These are phyloP conservation scores for Peromyscus maniculatus DNA, from an alignment of 2,113 vertebrate species.

Conservation along the genomic window DNA sequence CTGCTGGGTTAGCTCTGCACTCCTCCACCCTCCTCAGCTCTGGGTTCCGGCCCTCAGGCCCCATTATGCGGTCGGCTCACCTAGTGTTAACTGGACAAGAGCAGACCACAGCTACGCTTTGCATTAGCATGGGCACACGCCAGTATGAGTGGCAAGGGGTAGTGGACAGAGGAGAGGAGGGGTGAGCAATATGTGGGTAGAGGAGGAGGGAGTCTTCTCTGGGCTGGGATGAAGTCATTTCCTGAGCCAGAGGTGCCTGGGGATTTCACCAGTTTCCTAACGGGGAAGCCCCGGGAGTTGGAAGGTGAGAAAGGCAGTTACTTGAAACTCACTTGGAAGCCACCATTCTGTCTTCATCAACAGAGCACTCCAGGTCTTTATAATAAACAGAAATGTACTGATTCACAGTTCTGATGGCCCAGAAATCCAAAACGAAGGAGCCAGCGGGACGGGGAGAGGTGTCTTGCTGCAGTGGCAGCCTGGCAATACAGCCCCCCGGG, in stretches of 20 bases:
- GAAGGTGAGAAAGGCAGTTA: not conserved
- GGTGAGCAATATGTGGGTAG: not conserved
- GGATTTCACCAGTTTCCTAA: not conserved
- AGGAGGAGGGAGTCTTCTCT: not conserved
- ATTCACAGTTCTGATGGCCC: not conserved
- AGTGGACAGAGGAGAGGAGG: not conserved
- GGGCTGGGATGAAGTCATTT: conserved; percentile 15
- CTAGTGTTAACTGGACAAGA: not conserved
- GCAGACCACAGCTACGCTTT: not conserved
- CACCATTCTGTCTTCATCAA: not conserved
- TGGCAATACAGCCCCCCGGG: no score
- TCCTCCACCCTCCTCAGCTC: not conserved
- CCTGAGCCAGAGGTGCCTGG: not conserved
- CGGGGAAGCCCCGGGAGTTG: not conserved
- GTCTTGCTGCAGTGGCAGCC: not conserved
- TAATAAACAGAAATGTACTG: not conserved
- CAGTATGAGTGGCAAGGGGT: not conserved
- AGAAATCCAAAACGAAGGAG: not conserved
- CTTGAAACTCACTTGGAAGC: not conserved
- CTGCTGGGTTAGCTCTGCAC: not conserved
- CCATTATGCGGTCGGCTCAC: not conserved
- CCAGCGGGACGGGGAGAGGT: not conserved
- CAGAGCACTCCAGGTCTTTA: not conserved
- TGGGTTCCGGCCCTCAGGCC: not conserved
- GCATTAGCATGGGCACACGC: not conserved